Base-by-base conservation (phyloP, 2,888 invertebrate genomes). In the Cephus rjabovi region DNA sequence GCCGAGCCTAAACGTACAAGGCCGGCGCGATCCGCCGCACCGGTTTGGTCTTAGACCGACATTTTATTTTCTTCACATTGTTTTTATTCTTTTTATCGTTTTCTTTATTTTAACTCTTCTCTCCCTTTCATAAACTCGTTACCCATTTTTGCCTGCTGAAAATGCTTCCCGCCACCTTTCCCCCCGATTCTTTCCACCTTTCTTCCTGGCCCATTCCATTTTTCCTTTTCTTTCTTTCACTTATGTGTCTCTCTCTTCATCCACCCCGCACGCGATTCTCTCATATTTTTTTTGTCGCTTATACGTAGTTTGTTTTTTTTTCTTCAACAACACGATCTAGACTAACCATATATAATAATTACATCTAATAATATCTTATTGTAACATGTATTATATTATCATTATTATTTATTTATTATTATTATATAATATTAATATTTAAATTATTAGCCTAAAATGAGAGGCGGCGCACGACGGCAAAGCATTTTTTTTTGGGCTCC, bases 341-440 rank as follows among this genome's bases (percentile, higher is more conserved):
- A 90, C 91, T 91, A 91, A 90, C 90, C 90, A 91, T 91, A 88
- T 89, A 91, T 91, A 91, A 91, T 91, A 91, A 91, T 91, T 91
- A 91, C 91, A 90, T 91, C 91, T 91, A 91, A 90, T 91, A 91
- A 91, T 91, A 91, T 91, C 91, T 91, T 91, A 91, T 89, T 89
- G 86, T 91, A 91, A 91, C 91, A 91, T 90, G 90, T 91, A 91
- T 90, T 89, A 89, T 89, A 91, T 90, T 89, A 90, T 90, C 85
- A 86, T 89, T 85, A 89, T 87, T 82, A 84, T 86, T 83, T 56
- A 56, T 56, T 86, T 79, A 86, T 82, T 86, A 87, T 89, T 88
- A 87, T 82, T 83, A 82, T 80, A 83, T 89, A 87, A 86, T 85
- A 86, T 88, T 89, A 88, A 88, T 90, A 85, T 89, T 91, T 91